Evolutionary conservation across 2,113 vertebrate genomes (phyloP).

Genomic region (Pimephales promelas): DNA sequence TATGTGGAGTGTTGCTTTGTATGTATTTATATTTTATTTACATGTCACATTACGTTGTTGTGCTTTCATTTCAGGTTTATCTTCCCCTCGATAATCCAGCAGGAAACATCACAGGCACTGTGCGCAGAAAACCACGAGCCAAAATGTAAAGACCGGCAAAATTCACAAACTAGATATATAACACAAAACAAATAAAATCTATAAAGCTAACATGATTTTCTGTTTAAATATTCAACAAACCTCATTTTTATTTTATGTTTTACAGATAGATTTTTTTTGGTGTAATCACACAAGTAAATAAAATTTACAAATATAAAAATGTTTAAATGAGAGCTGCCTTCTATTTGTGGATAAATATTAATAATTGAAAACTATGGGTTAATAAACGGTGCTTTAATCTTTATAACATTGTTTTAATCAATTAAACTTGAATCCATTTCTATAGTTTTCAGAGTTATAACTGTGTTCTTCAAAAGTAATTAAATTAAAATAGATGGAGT

Average conservation of each 20-base stretch:
- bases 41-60: neutral
- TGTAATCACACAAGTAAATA: neutral
- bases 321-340: neutral
- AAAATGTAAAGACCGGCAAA: conserved; percentile 72
- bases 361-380: neutral
- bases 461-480: too few relatives aligned
- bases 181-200: conserved; percentile 28
- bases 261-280: neutral
- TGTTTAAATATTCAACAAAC: neutral
- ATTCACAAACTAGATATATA: neutral
- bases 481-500: neutral
- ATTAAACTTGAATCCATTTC: neutral
- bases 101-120: conserved; percentile 88
- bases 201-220: neutral
- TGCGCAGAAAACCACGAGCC: conserved; percentile 79
- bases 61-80: conserved; percentile 78
- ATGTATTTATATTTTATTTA: neutral
- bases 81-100: conserved; percentile 88
- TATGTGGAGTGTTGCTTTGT: neutral
- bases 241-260: neutral
- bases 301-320: neutral
- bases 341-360: neutral
- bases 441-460: too few relatives aligned
- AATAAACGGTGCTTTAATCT: neutral
- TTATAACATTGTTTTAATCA: neutral